Base-by-base conservation (phyloP, 1,140 invertebrate genomes). In the Pseudomyrmex concolor region DNA sequence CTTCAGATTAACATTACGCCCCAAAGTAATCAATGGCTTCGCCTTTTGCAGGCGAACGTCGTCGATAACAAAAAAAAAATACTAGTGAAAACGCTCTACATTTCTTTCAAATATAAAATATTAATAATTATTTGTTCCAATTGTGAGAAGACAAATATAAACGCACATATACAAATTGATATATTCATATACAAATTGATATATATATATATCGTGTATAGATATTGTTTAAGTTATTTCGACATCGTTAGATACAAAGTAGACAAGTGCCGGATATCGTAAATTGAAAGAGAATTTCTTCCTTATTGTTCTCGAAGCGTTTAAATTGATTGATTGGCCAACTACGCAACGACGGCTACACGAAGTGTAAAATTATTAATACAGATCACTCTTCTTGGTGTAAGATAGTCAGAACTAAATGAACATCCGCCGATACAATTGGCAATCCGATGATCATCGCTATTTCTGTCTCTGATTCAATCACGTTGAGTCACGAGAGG, bases 391-490 rank as follows among this genome's bases (percentile, higher is more conserved):
- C 87, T 34, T 34, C 34, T 34, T 54, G 81, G 59, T 73, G 62
- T 34, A 43, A 51, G 77, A 71, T 67, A 60, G 43, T 66, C 51
- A 15, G 66, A 48, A 63, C 70, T 83, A 80, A 89, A 81, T 89
- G 84, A 84, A 74, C 71, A 88, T 88, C 68, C 82, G 64, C 82
- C 87, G 71, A 89, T 88, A 89, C 85, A 88, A 89, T 89, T 89
- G 88, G 77, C 67, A 78, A 86, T 83, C 55, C 17, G 51, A 67
- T 50, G 82, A 89, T 89, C 88, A 82, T 80, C 54, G 83, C 57
- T 89, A 89, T 89, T 89, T 89, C 81, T 85, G 85, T 85, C 85
- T 85, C 76, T 89, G 87, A 87, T 88, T 88, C 85, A 87, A 22
- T 22, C 71, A 77, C 34, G 57, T 80, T 76, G 70, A 74, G 70